Conservation (phyloP, 2,888 invertebrate genomes). For the Mamestra brassicae region DNA sequence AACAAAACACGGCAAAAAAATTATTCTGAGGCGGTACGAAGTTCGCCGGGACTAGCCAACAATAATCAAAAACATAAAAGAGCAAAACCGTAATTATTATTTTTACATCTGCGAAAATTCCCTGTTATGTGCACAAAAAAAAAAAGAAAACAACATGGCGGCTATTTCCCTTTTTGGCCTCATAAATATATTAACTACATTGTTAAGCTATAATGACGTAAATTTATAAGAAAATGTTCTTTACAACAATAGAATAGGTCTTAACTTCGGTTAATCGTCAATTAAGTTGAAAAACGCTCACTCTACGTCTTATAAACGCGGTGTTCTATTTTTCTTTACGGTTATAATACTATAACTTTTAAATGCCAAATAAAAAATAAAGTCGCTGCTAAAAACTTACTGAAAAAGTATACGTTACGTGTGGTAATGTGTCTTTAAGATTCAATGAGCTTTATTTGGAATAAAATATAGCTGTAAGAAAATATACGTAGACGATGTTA, state of each 20-base stretch:
- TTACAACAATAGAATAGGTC: not conserved
- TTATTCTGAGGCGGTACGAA: too few species aligned
- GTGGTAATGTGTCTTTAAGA: not conserved
- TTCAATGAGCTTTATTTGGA: too few species aligned
- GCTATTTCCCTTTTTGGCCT: not conserved
- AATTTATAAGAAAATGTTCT: constrained; percentile 6
- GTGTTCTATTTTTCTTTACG: constrained; percentile 23
- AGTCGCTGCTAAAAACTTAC: not conserved
- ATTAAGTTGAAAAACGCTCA: constrained; percentile 25
- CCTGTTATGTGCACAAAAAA: too few species aligned
- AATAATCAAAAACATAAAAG: too few species aligned
- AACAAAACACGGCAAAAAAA: too few species aligned
- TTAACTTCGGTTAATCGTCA: constrained; percentile 32
- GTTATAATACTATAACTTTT: constrained; percentile 13
- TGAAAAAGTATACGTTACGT: not conserved
- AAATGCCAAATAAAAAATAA: too few species aligned
- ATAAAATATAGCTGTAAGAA: too few species aligned
- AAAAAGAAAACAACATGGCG: not conserved
- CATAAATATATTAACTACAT: too few species aligned
- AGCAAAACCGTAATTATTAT: too few species aligned
- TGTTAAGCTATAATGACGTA: not conserved
- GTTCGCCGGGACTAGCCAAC: too few species aligned
- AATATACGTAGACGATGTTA: too few species aligned
- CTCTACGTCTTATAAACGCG: not conserved
- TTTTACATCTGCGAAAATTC: too few species aligned